phyloP scores from a whole-genome alignment of 2,797 vertebrate genomes.

The Amblyraja radiata region DNA sequence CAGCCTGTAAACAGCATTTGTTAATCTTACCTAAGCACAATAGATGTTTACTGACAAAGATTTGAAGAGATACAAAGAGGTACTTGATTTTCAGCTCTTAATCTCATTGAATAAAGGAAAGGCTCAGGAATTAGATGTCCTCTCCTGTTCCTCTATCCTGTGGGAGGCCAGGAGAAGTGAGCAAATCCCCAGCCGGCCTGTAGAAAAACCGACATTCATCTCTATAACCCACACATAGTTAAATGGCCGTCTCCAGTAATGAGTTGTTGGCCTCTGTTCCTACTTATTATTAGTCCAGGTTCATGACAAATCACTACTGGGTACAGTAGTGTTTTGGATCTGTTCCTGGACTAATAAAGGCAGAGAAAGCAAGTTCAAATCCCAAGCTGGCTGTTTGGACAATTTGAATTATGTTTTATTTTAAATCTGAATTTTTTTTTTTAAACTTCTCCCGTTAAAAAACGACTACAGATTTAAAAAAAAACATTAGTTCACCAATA shows the following conservation, averaged over 20 bases:
- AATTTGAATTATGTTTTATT: not conserved
- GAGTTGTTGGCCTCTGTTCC: not conserved
- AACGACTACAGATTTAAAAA: not conserved
- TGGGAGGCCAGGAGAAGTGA: not conserved
- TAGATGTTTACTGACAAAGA: not conserved
- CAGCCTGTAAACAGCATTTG: too few relatives aligned
- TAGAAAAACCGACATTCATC: not conserved
- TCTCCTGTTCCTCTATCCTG: not conserved
- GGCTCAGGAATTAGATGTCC: not conserved
- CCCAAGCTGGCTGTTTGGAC: not conserved
- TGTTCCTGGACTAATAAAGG: constrained; percentile 3
- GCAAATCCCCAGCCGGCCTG: not conserved
- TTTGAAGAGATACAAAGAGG: not conserved
- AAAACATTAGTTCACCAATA: not conserved
- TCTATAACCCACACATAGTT: not conserved
- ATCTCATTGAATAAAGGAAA: not conserved
- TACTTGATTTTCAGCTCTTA: not conserved
- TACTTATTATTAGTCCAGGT: not conserved
- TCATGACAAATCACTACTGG: constrained; percentile 12
- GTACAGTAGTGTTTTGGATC: constrained; percentile 7
- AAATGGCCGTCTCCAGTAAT: not conserved
- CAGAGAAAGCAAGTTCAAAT: not conserved
- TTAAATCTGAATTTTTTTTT: not conserved
- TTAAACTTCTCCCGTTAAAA: not conserved
- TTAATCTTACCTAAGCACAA: too few relatives aligned